Conservation (phyloP, 2,888 invertebrate genomes). For the Melikaiella ostensackeni region DNA sequence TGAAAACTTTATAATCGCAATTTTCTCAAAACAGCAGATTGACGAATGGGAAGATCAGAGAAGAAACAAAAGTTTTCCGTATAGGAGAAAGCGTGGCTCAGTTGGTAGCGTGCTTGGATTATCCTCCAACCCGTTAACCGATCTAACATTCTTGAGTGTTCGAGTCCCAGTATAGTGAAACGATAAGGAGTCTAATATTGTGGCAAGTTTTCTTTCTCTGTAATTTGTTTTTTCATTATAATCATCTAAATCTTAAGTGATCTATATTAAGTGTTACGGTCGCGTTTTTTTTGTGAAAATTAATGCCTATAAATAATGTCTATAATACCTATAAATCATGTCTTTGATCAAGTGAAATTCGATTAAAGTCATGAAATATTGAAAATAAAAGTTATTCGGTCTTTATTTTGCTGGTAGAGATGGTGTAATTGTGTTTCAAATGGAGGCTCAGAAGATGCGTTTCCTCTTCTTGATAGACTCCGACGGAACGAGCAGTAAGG, state of each 20-base stretch:
- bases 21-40: no score
- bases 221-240: background rate
- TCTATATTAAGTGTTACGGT: no score
- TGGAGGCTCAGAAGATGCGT: constrained; percentile 5
- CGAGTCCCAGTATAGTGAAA: no score
- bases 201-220: background rate
- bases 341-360: background rate
- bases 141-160: background rate
- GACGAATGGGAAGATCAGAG: no score
- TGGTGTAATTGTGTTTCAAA: constrained; percentile 21
- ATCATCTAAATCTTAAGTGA: background rate
- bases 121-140: no score
- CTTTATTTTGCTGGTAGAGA: background rate
- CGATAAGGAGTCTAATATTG: background rate
- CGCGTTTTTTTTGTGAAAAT: background rate
- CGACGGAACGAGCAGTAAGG: constrained; percentile 51
- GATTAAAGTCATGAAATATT: background rate
- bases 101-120: no score
- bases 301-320: no score
- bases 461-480: constrained; percentile 34
- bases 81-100: no score
- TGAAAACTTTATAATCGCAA: no score
- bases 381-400: background rate
- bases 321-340: no score
- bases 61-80: no score